These are phyloP conservation scores for Orthonychiurus folsomi DNA, from an alignment of 2,888 invertebrate genomes.

Conservation along the genomic window DNA sequence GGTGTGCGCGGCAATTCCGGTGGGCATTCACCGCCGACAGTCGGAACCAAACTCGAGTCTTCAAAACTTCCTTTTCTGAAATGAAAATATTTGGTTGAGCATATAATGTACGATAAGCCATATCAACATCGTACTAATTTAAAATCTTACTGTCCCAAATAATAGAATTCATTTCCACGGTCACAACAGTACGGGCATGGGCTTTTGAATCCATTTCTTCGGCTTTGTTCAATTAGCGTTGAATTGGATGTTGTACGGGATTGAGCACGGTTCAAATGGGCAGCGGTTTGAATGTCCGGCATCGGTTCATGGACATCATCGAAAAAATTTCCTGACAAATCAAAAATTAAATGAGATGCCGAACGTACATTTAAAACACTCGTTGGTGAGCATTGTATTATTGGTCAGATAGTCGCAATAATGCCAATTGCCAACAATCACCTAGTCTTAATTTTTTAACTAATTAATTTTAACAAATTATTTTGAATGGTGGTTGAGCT, in stretches of 20 bases:
- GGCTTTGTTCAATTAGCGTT: not conserved
- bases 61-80: not conserved
- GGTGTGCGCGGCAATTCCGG: constrained; percentile 20
- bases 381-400: too few species aligned
- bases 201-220: not conserved
- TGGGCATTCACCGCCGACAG: constrained; percentile 10
- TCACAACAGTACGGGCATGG: not conserved
- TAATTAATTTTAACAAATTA: too few species aligned
- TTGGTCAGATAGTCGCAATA: too few species aligned
- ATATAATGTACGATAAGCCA: too few species aligned
- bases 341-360: too few species aligned
- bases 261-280: not conserved
- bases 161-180: constrained; percentile 16
- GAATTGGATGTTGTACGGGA: not conserved
- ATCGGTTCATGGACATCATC: not conserved
- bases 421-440: too few species aligned
- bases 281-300: not conserved
- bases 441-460: too few species aligned
- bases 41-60: not conserved
- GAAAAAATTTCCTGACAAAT: not conserved
- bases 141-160: constrained; percentile 24
- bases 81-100: too few species aligned
- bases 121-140: too few species aligned
- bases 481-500: too few species aligned
- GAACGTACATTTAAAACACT: too few species aligned